These are phyloP conservation scores for Charanyca ferruginea DNA, from an alignment of 2,888 invertebrate genomes.

Conservation along the genomic window DNA sequence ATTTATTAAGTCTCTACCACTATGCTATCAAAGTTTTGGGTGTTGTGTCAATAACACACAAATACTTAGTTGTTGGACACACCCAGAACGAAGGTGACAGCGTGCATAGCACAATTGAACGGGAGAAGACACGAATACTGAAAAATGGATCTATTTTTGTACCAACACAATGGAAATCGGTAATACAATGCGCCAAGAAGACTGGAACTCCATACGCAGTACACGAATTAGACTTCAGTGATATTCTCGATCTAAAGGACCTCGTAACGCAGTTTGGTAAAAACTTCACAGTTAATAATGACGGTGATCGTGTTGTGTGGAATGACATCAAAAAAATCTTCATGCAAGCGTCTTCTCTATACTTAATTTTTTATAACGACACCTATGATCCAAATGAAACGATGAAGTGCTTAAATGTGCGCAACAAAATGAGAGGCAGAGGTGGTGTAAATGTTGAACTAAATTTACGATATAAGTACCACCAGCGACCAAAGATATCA, in stretches of 20 bases:
- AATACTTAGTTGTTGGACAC: conserved; percentile 39
- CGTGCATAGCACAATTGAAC: conserved; percentile 9
- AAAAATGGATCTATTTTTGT: not conserved
- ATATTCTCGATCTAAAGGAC: not conserved
- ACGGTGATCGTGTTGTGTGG: conserved; percentile 10
- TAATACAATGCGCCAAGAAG: conserved; percentile 3
- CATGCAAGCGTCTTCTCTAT: conserved; percentile 1
- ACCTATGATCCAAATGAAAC: conserved; percentile 9
- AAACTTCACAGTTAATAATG: conserved; percentile 12
- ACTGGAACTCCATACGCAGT: not conserved
- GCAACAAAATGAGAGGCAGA: conserved; percentile 7
- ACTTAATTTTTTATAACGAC: conserved; percentile 13
- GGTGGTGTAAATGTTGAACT: conserved; percentile 10
- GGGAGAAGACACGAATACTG: conserved; percentile 10
- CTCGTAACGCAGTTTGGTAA: conserved; percentile 1
- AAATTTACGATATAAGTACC: conserved; percentile 20
- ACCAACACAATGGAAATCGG: conserved; percentile 8
- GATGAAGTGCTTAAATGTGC: conserved; percentile 10
- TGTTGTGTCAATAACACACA: conserved; percentile 35
- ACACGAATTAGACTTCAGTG: conserved; percentile 8
- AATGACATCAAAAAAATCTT: conserved; percentile 6
- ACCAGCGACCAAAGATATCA: conserved; percentile 30
- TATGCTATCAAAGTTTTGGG: conserved; percentile 42
- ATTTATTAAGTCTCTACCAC: conserved; percentile 7
- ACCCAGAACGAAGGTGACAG: conserved; percentile 12